These are phyloP conservation scores for Pristionchus entomophagus DNA, from an alignment of 2,888 invertebrate genomes.

Conservation along the genomic window DNA sequence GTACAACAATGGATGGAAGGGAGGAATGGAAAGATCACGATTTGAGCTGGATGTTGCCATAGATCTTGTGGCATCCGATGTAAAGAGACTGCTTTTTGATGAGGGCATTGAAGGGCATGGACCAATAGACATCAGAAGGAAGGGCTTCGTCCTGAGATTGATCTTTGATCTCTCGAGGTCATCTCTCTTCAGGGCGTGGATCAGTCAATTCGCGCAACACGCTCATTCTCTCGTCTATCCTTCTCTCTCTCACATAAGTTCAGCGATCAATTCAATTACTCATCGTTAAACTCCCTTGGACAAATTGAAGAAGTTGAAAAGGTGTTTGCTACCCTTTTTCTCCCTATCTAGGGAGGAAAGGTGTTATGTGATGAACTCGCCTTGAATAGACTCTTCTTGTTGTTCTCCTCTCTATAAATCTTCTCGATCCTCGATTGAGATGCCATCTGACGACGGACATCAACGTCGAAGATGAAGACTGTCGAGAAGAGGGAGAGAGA, in stretches of 20 bases:
- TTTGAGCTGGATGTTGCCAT: conserved; percentile 71
- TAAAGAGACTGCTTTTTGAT: conserved; percentile 71
- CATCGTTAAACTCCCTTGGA: too few species aligned
- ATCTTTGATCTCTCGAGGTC: conserved; percentile 33
- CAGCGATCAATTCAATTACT: background rate
- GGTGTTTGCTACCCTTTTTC: too few species aligned
- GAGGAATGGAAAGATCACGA: background rate
- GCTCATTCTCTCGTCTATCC: background rate
- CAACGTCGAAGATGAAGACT: conserved; percentile 73
- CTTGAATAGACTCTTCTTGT: conserved; percentile 68
- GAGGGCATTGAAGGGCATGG: conserved; percentile 74
- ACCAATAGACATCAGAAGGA: conserved; percentile 74
- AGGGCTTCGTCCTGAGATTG: conserved; percentile 71
- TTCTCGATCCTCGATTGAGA: conserved; percentile 63
- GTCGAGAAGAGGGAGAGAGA: conserved; percentile 75
- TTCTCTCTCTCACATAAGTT: background rate
- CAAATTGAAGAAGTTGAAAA: too few species aligned
- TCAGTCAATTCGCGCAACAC: conserved; percentile 31
- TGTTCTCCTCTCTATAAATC: conserved; percentile 67
- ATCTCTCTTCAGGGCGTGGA: background rate
- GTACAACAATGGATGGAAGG: background rate
- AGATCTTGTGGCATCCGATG: conserved; percentile 74
- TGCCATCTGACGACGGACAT: conserved; percentile 72
- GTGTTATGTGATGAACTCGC: conserved; percentile 48
- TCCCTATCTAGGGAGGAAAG: too few species aligned